These are phyloP conservation scores for Poeciliopsis presidionis DNA, from an alignment of 2,797 vertebrate genomes.

Conservation along the genomic window DNA sequence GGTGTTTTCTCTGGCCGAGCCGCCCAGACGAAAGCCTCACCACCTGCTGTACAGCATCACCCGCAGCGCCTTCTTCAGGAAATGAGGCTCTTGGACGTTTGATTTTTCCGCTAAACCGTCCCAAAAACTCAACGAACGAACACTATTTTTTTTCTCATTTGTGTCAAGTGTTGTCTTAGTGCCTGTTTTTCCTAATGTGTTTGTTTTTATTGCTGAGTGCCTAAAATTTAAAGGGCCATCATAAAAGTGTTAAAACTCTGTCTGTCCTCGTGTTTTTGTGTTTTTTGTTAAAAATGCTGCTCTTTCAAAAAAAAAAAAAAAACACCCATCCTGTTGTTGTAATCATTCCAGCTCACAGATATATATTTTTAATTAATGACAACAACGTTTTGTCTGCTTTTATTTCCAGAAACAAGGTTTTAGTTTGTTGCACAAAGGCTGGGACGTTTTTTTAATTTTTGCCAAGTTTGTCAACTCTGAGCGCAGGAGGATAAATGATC, in stretches of 20 bases:
- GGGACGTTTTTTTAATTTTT: slow-evolving; percentile 69
- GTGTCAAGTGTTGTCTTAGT: slow-evolving; percentile 43
- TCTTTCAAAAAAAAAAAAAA: slow-evolving; percentile 42
- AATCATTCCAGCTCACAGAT: slow-evolving; percentile 56
- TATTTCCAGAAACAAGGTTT: slow-evolving; percentile 55
- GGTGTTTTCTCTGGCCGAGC: slow-evolving; percentile 94
- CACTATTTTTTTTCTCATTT: slow-evolving; percentile 45
- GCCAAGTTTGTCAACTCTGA: slow-evolving; percentile 61
- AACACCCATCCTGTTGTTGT: slow-evolving; percentile 26
- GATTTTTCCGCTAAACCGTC: slow-evolving; percentile 32
- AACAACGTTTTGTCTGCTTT: slow-evolving; percentile 63
- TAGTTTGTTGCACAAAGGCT: slow-evolving; percentile 75
- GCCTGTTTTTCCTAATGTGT: slow-evolving; percentile 44
- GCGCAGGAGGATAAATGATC: slow-evolving; percentile 55
- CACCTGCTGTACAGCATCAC: slow-evolving; percentile 92
- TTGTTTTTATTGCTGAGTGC: slow-evolving; percentile 57
- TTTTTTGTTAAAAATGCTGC: slow-evolving; percentile 74
- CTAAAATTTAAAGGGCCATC: slow-evolving; percentile 40
- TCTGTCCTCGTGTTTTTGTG: slow-evolving; percentile 25
- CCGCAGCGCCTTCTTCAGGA: slow-evolving; percentile 90
- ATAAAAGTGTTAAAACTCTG: slow-evolving; percentile 74
- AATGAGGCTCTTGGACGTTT: slow-evolving; percentile 76
- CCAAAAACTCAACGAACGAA: slow-evolving; percentile 65
- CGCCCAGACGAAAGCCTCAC: slow-evolving; percentile 91
- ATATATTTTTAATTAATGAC: slow-evolving; percentile 52